phyloP scores from a whole-genome alignment of 2,797 vertebrate species.

The Rhabdomys pumilio region DNA sequence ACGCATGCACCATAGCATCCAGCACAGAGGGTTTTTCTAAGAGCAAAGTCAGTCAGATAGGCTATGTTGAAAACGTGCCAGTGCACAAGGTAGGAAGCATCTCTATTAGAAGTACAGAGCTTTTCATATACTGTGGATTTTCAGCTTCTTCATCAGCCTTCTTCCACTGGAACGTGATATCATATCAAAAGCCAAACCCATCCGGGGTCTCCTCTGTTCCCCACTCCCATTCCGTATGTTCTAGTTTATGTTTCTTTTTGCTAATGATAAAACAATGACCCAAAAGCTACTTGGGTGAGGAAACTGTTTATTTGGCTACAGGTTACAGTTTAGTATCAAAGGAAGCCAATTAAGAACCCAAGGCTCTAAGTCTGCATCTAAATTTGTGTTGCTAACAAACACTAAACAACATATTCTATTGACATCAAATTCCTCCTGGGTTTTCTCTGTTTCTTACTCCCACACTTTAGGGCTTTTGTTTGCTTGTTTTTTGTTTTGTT shows the following conservation, averaged over 20 bases:
- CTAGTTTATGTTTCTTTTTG: not conserved
- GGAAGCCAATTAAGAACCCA: not conserved
- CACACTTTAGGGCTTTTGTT: not conserved
- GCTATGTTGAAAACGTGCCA: not conserved
- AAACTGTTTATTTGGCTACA: not conserved
- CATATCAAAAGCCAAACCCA: not conserved
- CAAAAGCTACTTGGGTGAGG: not conserved
- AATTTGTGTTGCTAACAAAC: not conserved
- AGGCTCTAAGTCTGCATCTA: too few relatives aligned
- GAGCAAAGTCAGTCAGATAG: not conserved
- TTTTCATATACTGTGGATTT: not conserved
- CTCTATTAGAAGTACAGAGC: fast-evolving
- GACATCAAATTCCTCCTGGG: not conserved
- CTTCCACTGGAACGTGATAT: not conserved
- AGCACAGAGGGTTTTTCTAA: not conserved
- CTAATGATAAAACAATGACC: not conserved
- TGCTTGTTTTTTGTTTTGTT: not conserved
- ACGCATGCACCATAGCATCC: not conserved
- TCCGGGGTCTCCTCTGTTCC: not conserved
- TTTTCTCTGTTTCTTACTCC: not conserved
- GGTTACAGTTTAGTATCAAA: not conserved
- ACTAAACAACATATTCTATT: not conserved
- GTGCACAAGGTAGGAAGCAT: not conserved
- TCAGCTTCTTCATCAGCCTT: not conserved
- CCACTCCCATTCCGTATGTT: not conserved